phyloP scores from a whole-genome alignment of 2,888 invertebrate genomes.

The Epirrita christyi region DNA sequence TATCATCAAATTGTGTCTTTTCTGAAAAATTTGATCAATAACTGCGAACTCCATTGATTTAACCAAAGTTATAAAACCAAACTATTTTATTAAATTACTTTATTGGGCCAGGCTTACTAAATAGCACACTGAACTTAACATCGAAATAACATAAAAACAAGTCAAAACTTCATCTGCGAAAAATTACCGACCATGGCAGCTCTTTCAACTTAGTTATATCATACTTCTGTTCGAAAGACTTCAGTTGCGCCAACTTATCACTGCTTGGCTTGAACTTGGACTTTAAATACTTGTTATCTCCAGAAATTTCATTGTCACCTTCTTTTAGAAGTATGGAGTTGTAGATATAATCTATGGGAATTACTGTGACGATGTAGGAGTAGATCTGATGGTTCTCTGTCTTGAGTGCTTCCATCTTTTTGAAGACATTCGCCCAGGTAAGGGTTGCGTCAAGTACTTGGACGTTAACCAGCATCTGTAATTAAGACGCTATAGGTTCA shows the following conservation, averaged over 20 bases:
- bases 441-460: conserved; percentile 63
- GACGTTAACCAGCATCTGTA: conserved; percentile 69
- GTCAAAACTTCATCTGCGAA: conserved; percentile 52
- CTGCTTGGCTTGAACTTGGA: conserved; percentile 45
- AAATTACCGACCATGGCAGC: conserved; percentile 76
- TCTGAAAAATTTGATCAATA: no score
- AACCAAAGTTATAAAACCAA: background rate
- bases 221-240: conserved; percentile 57
- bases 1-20: background rate
- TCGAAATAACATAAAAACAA: background rate
- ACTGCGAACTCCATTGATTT: no score
- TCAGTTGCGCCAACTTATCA: conserved; percentile 41
- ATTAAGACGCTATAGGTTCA: no score
- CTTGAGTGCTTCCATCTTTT: conserved; percentile 64
- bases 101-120: conserved; percentile 18
- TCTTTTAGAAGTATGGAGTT: conserved; percentile 57
- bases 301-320: conserved; percentile 38
- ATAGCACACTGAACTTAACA: conserved; percentile 18
- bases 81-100: conserved; percentile 3
- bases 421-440: conserved; percentile 57
- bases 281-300: conserved; percentile 40
- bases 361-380: conserved; percentile 66
- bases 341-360: conserved; percentile 71
- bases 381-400: conserved; percentile 55
- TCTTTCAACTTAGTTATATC: conserved; percentile 60